Evolutionary conservation across 2,888 invertebrate species (phyloP).

Genomic region (Fragum whitleyi): DNA sequence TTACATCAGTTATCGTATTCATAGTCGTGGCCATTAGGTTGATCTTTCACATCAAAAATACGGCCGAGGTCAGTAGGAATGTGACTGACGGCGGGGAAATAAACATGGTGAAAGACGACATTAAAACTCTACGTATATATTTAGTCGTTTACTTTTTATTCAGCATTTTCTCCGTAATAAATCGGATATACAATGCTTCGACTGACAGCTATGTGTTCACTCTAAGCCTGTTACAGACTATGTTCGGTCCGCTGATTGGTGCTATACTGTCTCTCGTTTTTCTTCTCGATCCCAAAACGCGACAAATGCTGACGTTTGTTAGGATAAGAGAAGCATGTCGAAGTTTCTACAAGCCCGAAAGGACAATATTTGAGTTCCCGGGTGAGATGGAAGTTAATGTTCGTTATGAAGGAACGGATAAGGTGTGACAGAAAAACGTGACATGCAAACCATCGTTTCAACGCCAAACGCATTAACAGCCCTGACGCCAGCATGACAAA

Average conservation of each 20-base stretch:
- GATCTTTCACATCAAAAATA: background rate
- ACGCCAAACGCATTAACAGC: too few relatives aligned
- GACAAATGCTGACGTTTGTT: background rate
- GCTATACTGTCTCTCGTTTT: conserved; percentile 37
- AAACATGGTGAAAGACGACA: conserved; percentile 17
- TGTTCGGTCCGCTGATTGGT: conserved; percentile 34
- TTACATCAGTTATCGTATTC: conserved; percentile 33
- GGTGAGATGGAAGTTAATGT: background rate
- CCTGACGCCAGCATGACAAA: too few relatives aligned
- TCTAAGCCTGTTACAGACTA: conserved; percentile 25
- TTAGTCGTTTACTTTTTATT: conserved; percentile 42
- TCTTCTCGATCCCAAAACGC: conserved; percentile 42
- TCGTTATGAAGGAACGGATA: background rate
- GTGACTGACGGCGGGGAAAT: background rate
- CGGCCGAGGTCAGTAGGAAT: background rate
- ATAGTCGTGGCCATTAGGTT: conserved; percentile 31
- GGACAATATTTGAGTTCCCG: background rate
- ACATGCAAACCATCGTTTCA: too few relatives aligned
- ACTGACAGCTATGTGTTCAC: conserved; percentile 4
- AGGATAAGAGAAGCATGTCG: background rate
- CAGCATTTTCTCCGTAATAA: conserved; percentile 32
- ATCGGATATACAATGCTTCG: conserved; percentile 34
- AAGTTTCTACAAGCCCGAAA: background rate
- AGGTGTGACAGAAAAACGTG: background rate
- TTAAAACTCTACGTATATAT: conserved; percentile 39